Conservation (phyloP, 2,113 vertebrate genomes). For the Myxocyprinus asiaticus region DNA sequence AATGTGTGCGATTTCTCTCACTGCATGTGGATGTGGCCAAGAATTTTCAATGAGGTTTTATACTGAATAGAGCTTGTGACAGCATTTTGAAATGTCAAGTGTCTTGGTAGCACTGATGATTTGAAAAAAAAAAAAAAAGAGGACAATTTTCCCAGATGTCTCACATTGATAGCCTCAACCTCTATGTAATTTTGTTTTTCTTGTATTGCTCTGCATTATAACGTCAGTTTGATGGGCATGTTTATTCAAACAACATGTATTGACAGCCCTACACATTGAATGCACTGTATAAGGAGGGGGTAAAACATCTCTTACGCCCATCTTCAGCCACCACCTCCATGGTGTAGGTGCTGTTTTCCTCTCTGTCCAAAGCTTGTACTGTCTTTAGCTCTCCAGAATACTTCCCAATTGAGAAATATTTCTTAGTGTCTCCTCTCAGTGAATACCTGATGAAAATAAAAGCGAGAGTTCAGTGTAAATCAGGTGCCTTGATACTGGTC, state of each 20-base stretch:
- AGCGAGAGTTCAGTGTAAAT: background rate
- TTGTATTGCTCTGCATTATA: background rate
- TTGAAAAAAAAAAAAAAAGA: background rate
- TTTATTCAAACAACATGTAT: slow-evolving; percentile 26
- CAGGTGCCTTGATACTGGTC: too few relatives aligned
- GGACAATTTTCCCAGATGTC: slow-evolving; percentile 12
- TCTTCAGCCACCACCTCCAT: slow-evolving; percentile 79
- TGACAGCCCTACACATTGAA: background rate
- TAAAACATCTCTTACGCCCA: slow-evolving; percentile 68
- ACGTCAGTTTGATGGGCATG: slow-evolving; percentile 9
- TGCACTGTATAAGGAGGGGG: background rate
- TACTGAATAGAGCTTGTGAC: slow-evolving; percentile 15
- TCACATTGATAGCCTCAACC: background rate
- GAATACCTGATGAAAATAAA: slow-evolving; percentile 72
- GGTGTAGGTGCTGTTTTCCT: slow-evolving; percentile 78
- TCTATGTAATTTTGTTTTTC: background rate
- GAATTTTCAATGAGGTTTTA: slow-evolving; percentile 38
- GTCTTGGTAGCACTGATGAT: slow-evolving; percentile 33
- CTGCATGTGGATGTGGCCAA: slow-evolving; percentile 31
- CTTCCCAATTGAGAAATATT: slow-evolving; percentile 79
- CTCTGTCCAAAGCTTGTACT: slow-evolving; percentile 73
- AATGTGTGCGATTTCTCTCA: slow-evolving; percentile 31
- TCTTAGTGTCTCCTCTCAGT: slow-evolving; percentile 77
- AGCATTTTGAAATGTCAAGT: slow-evolving; percentile 45
- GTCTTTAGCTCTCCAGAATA: slow-evolving; percentile 78